Conservation (phyloP, 1,140 invertebrate genomes). For the Drosophila saltans region DNA sequence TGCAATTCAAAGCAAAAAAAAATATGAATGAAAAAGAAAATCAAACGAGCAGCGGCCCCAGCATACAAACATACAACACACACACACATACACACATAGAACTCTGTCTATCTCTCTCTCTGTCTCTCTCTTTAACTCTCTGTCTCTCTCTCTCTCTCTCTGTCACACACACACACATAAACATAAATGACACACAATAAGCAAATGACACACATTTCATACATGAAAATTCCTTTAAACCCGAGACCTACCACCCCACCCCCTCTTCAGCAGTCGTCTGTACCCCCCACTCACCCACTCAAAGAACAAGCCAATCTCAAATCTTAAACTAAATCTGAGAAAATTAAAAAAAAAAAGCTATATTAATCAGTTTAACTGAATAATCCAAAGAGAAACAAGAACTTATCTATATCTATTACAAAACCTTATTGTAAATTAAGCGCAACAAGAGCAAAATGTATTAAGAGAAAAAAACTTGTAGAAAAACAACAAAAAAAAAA, state of each 20-base stretch:
- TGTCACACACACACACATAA: conserved; percentile 26
- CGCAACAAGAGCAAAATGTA: conserved; percentile 42
- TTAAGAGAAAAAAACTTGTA: conserved; percentile 51
- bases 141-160: conserved; percentile 26
- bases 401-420: conserved; percentile 64
- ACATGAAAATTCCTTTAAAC: conserved; percentile 36
- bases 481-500: conserved; percentile 75
- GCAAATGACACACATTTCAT: conserved; percentile 75
- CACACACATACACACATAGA: conserved; percentile 31
- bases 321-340: conserved; percentile 30
- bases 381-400: conserved; percentile 48
- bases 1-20: conserved; percentile 53
- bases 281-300: neutral
- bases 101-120: neutral
- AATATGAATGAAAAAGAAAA: conserved; percentile 30
- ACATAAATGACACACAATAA: conserved; percentile 66
- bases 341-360: neutral
- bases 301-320: neutral
- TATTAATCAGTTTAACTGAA: conserved; percentile 29
- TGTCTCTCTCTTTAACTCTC: neutral
- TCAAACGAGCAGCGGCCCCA: conserved; percentile 33
- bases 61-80: conserved; percentile 29
- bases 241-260: conserved; percentile 9
- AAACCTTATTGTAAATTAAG: conserved; percentile 83
- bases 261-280: neutral